Evolutionary conservation across 2,113 vertebrate genomes (phyloP).

Genomic region (Phoenicopterus ruber): DNA sequence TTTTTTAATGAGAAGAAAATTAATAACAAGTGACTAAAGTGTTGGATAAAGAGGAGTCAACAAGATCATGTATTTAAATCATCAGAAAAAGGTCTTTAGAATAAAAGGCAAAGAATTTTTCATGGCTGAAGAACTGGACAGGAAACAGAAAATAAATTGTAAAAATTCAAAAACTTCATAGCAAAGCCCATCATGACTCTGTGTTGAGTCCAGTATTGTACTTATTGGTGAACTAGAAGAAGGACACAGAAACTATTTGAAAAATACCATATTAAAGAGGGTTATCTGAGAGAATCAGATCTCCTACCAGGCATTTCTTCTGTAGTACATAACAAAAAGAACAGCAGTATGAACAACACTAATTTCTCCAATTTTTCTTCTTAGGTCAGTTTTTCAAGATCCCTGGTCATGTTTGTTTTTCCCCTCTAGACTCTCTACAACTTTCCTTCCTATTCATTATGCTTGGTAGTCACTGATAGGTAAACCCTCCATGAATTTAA

Average conservation of each 20-base stretch:
- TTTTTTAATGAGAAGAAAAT: neutral
- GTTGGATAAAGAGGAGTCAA: neutral
- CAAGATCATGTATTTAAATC: neutral
- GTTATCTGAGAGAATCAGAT: neutral
- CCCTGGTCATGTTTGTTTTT: neutral
- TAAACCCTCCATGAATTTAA: neutral
- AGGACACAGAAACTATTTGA: neutral
- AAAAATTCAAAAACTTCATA: neutral
- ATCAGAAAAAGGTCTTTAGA: neutral
- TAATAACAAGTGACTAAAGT: neutral
- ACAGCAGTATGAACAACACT: neutral
- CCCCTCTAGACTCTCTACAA: neutral
- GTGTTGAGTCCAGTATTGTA: neutral
- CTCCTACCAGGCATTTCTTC: neutral
- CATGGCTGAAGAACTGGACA: neutral
- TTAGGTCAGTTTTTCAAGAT: neutral
- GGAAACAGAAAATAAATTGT: neutral
- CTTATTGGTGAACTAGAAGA: neutral
- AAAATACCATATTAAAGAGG: neutral
- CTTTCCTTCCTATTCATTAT: neutral
- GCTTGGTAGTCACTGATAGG: neutral
- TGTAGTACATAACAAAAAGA: neutral
- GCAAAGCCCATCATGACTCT: neutral
- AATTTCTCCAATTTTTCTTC: neutral
- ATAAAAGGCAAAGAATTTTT: neutral